Evolutionary conservation across 2,113 vertebrate species (phyloP), one percentile per base, ranked within the genome.

Genomic region (Silurus glanis): DNA sequence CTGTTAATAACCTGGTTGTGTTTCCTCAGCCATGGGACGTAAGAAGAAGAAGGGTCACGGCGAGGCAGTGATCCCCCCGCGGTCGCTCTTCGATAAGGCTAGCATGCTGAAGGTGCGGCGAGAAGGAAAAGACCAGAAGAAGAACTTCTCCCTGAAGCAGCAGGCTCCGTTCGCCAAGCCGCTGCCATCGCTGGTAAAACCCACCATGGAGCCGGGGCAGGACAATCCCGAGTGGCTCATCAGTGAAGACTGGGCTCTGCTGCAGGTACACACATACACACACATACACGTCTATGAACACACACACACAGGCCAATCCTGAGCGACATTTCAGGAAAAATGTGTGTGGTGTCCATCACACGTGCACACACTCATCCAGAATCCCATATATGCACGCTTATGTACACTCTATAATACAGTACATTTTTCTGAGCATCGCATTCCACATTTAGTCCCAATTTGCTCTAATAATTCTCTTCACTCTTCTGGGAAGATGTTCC

Each of bases 191-290:
- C 94, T 97, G 88, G 95, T 95, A 90, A 98, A 97, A 91, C 96
- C 96, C 12, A 94, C 96, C 55, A 94, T 96, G 88, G 97, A 98
- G 85, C 93, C 94, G 0, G 94, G 97, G 0, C 96, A 96, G 90
- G 97, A 98, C 92, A 97, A 97, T 90, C 97, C 97, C 0, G 97
- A 98, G 91, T 98, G 97, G 97, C 91, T 98, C 83, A 98, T 98
- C 87, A 97, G 96, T 2, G 97, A 98, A 91, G 97, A 98, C 93
- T 98, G 97, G 97, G 97, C 97, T 71, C 94, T 98, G 88, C 94
- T 98, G 82, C 97, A 98, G 97, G 97, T 97, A 90, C 61, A 47
- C 7, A 67, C 66, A 28, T 5, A 25, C 64, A 25, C 64, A 66
- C 9, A 25, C 62, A 25, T 6, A 61, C 56, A 66, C 64, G 12